Evolutionary conservation across 2,113 vertebrate species (phyloP), one percentile per base, ranked within the genome.

Genomic region (Neoarius graeffei): DNA sequence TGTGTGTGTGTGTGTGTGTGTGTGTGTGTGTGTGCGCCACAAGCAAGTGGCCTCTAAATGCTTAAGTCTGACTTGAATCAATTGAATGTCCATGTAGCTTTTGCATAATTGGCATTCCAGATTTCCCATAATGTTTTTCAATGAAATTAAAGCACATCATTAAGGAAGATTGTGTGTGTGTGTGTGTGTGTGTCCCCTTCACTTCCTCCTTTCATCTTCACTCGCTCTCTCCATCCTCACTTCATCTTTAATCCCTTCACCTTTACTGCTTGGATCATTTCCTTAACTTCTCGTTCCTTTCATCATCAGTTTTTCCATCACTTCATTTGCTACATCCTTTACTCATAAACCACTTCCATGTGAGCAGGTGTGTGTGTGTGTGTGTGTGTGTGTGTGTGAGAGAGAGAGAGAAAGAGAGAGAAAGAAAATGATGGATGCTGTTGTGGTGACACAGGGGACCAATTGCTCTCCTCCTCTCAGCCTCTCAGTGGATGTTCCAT

Each of bases 361-460:
- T 69, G 25, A 30, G 79, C 27, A 23, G 54, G 4, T n/a, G 14
- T 62, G 25, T 60, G 54, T 52, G 80, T 88, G 77, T 57, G 50
- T 59, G 67, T 79, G 81, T 82, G 52, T 83, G 77, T 59, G 88
- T 56, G 76, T 81, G 20, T 23, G 82, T 67, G 35, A 35, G 35
- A 35, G 2, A 42, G 35, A 42, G 3, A 3, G 35, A 42, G 59
- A 8, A 62, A 69, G n/a, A 80, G 81, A 74, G 56, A 66, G 48
- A 59, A 64, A 35, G 35, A 35, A 35, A 35, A 82, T 87, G 84
- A 88, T 90, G 81, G 71, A 90, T 90, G 66, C 35, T 85, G 8
- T n/a, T 0, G 15, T 30, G 67, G 27, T n/a, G 83, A 81, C 83
- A 62, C 73, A 84, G 74, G 80, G 83, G 84, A 87, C 73, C 66